phyloP scores from a whole-genome alignment of 2,113 vertebrate genomes.

The Mustela lutreola region DNA sequence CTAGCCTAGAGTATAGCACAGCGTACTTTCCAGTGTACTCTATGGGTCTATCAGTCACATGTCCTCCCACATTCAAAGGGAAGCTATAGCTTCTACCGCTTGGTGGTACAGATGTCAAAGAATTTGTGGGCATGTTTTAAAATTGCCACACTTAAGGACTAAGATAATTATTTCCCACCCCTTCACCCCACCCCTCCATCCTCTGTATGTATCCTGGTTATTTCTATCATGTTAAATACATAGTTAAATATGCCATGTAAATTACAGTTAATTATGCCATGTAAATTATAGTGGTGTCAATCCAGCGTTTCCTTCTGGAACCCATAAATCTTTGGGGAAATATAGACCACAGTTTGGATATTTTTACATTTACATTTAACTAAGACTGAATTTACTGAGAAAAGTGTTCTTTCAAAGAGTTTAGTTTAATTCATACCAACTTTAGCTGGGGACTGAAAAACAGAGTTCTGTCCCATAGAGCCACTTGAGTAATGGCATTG shows the following conservation, averaged over 20 bases:
- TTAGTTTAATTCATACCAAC: background rate
- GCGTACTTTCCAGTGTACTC: background rate
- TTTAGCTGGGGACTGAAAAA: background rate
- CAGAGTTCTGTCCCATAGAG: background rate
- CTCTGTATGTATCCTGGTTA: background rate
- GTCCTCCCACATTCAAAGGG: background rate
- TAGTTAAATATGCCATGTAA: background rate
- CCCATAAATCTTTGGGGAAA: background rate
- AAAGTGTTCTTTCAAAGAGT: slow-evolving; percentile 14
- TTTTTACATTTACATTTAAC: background rate
- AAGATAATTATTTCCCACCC: background rate
- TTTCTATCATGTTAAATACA: background rate
- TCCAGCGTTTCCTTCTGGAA: background rate
- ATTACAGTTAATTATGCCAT: background rate
- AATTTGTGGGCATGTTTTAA: background rate
- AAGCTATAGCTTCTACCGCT: background rate
- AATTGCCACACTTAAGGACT: background rate
- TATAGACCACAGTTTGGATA: background rate
- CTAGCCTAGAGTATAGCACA: background rate
- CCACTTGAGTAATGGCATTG: background rate
- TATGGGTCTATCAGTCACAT: background rate
- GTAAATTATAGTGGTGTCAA: background rate
- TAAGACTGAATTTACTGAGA: background rate
- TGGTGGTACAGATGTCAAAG: background rate
- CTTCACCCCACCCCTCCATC: background rate